A percentile compares a stretch with the other conserved stretches of the same genome.
phyloP scores from a whole-genome alignment of 2,888 invertebrate species.

The Drosophila kambysellisi region DNA sequence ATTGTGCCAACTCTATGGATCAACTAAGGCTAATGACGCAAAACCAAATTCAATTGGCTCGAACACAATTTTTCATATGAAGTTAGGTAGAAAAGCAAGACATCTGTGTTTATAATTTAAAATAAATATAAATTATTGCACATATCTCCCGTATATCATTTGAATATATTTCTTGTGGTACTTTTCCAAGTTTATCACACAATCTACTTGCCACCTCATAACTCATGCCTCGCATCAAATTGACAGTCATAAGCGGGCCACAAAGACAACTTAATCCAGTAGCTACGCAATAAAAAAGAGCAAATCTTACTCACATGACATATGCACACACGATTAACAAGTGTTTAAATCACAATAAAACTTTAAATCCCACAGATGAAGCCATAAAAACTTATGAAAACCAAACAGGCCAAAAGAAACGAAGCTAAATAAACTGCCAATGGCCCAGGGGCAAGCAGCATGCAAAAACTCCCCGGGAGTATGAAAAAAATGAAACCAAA shows the following conservation, averaged over 20 bases:
- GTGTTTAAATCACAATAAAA: slow-evolving; percentile 81
- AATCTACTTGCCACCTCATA: background rate
- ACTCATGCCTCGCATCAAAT: background rate
- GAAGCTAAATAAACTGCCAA: slow-evolving; percentile 57
- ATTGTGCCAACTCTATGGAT: slow-evolving; percentile 30
- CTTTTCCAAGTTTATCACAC: background rate
- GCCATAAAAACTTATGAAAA: slow-evolving; percentile 78
- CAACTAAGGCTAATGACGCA: slow-evolving; percentile 40
- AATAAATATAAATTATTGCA: background rate
- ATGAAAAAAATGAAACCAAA: slow-evolving; percentile 26
- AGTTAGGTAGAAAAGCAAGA: background rate
- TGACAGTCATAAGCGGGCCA: slow-evolving; percentile 37
- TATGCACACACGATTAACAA: slow-evolving; percentile 81
- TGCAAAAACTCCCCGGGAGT: slow-evolving; percentile 65
- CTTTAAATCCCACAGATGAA: slow-evolving; percentile 79
- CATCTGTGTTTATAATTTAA: background rate
- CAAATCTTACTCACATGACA: slow-evolving; percentile 54
- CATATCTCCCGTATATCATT: background rate
- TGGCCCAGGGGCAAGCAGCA: slow-evolving; percentile 45
- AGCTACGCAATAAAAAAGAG: slow-evolving; percentile 4
- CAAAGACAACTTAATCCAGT: slow-evolving; percentile 64
- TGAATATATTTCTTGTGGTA: background rate
- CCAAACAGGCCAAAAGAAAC: slow-evolving; percentile 54
- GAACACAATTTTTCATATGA: background rate
- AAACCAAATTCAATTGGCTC: background rate